Conservation (phyloP, 2,888 invertebrate species). For the Griposia aprilina region DNA sequence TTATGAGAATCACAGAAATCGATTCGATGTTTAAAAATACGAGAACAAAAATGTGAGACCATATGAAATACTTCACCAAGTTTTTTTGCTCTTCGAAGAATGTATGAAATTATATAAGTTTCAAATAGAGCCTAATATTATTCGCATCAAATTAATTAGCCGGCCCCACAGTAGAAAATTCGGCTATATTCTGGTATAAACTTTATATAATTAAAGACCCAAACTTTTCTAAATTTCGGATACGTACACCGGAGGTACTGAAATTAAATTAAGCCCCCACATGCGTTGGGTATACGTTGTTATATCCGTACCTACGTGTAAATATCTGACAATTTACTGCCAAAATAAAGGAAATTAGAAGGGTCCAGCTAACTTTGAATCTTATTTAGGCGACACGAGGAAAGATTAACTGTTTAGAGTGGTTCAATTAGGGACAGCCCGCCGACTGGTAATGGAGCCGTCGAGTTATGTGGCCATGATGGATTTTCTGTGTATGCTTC, state of each 20-base stretch:
- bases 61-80: conserved; percentile 1
- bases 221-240: conserved; percentile 62
- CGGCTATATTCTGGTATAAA: conserved; percentile 50
- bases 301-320: conserved; percentile 28
- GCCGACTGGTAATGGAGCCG: conserved; percentile 55
- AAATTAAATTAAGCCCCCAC: conserved; percentile 65
- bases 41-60: conserved; percentile 14
- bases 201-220: conserved; percentile 55
- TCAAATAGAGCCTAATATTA: conserved; percentile 5
- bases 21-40: conserved; percentile 24
- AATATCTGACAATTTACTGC: conserved; percentile 63
- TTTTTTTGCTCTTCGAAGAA: conserved; percentile 4
- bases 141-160: conserved; percentile 40
- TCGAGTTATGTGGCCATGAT: conserved; percentile 53
- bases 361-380: conserved; percentile 71
- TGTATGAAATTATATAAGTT: conserved; percentile 29
- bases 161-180: conserved; percentile 23
- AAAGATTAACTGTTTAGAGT: conserved; percentile 60
- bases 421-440: conserved; percentile 53
- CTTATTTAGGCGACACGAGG: conserved; percentile 65
- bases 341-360: conserved; percentile 64
- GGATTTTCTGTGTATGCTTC: conserved; percentile 62
- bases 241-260: conserved; percentile 39
- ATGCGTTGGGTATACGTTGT: conserved; percentile 44
- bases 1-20: conserved; percentile 51